A percentile compares a stretch with the other conserved stretches of the same genome.
Conservation (phyloP, 1,140 invertebrate species). For the Popillia japonica region DNA sequence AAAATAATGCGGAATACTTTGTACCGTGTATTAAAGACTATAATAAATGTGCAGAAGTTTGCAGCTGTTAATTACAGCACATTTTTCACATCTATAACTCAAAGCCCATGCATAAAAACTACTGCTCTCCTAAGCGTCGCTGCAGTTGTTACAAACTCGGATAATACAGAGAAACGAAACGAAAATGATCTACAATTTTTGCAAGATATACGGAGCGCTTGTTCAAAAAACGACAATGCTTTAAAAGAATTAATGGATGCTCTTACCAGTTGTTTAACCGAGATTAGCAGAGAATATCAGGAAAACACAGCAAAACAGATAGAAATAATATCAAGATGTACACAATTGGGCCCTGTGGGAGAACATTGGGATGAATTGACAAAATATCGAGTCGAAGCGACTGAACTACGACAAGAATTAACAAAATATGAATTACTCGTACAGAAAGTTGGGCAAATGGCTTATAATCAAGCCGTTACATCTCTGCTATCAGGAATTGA, state of each 20-base stretch:
- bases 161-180: background rate
- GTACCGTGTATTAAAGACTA: background rate
- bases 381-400: constrained; percentile 50
- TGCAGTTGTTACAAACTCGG: constrained; percentile 17
- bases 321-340: constrained; percentile 49
- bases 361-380: constrained; percentile 55
- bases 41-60: background rate
- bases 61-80: background rate
- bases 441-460: constrained; percentile 52
- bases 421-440: constrained; percentile 51
- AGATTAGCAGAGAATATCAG: constrained; percentile 53
- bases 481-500: constrained; percentile 35
- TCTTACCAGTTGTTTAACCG: constrained; percentile 49
- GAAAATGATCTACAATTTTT: background rate
- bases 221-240: constrained; percentile 49
- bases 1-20: constrained; percentile 16
- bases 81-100: background rate
- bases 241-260: constrained; percentile 51
- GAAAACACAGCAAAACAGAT: constrained; percentile 55
- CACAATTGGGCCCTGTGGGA: constrained; percentile 45
- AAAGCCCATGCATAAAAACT: background rate
- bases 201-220: constrained; percentile 41
- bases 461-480: constrained; percentile 45
- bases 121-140: background rate
- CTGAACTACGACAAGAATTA: constrained; percentile 53